These are phyloP conservation scores for Heliconius congener DNA, from an alignment of 1,140 invertebrate genomes.

Conservation along the genomic window DNA sequence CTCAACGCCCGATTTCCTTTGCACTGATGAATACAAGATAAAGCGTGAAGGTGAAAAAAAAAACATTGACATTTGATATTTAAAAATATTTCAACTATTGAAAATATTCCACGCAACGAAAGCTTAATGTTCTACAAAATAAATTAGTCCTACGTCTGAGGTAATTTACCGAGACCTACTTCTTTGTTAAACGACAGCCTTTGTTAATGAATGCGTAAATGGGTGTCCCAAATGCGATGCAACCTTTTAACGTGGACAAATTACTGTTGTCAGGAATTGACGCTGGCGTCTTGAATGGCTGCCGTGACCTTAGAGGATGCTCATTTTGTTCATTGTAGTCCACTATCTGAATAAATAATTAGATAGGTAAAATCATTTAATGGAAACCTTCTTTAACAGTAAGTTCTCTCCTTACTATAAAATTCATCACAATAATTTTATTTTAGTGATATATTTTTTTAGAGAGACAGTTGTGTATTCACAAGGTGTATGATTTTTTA, in stretches of 20 bases:
- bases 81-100: background rate
- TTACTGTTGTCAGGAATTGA: constrained; percentile 7
- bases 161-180: background rate
- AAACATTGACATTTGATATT: background rate
- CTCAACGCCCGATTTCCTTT: too few species aligned
- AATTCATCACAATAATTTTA: too few species aligned
- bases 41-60: too few species aligned
- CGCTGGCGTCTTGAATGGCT: background rate
- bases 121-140: background rate
- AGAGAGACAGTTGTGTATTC: too few species aligned
- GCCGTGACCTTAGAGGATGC: background rate
- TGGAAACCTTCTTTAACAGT: background rate
- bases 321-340: background rate
- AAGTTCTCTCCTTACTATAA: too few species aligned
- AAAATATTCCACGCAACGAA: background rate
- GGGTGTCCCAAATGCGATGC: constrained; percentile 15
- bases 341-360: background rate
- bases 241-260: constrained; percentile 21
- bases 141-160: background rate
- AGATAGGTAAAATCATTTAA: background rate
- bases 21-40: too few species aligned
- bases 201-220: constrained; percentile 18
- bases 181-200: constrained; percentile 10
- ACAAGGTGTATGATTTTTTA: too few species aligned
- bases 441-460: background rate